Conservation (phyloP, 2,888 invertebrate genomes). For the Oscheius onirici region DNA sequence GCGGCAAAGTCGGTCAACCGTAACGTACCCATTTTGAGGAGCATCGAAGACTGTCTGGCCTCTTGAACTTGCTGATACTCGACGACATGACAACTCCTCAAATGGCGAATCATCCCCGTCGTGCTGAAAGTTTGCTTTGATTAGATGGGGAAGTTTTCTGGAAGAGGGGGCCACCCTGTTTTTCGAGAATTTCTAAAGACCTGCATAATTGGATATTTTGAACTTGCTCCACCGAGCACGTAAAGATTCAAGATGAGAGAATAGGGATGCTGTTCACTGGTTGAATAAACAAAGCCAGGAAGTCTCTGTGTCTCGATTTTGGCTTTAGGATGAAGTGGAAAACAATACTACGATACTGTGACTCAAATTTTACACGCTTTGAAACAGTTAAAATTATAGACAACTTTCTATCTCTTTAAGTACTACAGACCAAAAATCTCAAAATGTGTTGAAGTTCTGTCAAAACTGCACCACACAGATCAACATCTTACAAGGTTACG, state of each 20-base stretch:
- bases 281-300: conserved; percentile 31
- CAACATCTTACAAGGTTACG: no score
- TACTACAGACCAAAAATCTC: no score
- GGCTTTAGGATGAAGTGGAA: no score
- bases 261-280: conserved; percentile 24
- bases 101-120: conserved; percentile 70
- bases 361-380: no score
- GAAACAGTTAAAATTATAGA: no score
- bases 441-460: no score
- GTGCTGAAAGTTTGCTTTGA: conserved; percentile 58
- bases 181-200: background rate
- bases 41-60: conserved; percentile 55
- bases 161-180: background rate
- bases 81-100: conserved; percentile 67
- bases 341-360: no score
- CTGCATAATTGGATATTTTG: conserved; percentile 20
- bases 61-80: conserved; percentile 62
- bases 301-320: conserved; percentile 1
- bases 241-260: conserved; percentile 18
- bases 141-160: background rate
- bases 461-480: no score
- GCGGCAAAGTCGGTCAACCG: background rate
- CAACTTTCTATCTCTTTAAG: no score
- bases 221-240: conserved; percentile 23
- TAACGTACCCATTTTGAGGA: conserved; percentile 57